These are phyloP conservation scores for Cirrhinus mrigala DNA, from an alignment of 2,797 vertebrate genomes.

Conservation along the genomic window DNA sequence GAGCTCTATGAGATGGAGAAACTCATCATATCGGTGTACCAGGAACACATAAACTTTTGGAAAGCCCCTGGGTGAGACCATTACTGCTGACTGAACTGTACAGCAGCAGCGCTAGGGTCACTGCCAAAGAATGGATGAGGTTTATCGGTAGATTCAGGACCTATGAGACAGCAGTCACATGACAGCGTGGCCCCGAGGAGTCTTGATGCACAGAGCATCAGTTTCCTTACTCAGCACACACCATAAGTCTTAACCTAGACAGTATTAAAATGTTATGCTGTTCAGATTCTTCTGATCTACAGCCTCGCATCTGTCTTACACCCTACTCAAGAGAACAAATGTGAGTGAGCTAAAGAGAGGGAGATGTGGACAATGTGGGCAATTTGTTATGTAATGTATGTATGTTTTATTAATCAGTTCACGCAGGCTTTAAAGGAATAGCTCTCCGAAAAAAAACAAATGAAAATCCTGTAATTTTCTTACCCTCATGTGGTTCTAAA, in stretches of 20 bases:
- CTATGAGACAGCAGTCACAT: conserved; percentile 18
- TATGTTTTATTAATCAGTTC: conserved; percentile 50
- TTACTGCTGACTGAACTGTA: conserved; percentile 24
- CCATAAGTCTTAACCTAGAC: conserved; percentile 1
- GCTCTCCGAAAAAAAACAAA: background rate
- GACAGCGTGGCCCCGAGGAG: conserved; percentile 10
- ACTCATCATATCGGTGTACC: background rate
- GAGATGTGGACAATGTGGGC: background rate
- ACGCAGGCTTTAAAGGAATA: background rate
- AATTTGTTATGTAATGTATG: conserved; percentile 40
- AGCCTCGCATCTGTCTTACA: background rate
- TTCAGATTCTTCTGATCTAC: conserved; percentile 11
- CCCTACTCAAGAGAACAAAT: background rate
- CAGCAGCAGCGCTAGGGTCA: conserved; percentile 6
- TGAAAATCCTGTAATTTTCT: background rate
- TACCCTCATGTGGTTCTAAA: background rate
- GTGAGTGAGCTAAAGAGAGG: conserved; percentile 1
- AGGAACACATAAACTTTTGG: conserved; percentile 21
- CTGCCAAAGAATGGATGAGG: background rate
- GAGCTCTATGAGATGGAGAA: background rate
- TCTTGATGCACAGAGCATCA: conserved; percentile 29
- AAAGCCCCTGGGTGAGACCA: background rate
- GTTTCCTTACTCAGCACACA: conserved; percentile 46
- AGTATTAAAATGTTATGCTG: conserved; percentile 37
- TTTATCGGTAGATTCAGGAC: background rate